Evolutionary conservation across 2,113 vertebrate genomes (phyloP), one percentile per base, ranked within the genome.

Genomic region (Barbus barbus): DNA sequence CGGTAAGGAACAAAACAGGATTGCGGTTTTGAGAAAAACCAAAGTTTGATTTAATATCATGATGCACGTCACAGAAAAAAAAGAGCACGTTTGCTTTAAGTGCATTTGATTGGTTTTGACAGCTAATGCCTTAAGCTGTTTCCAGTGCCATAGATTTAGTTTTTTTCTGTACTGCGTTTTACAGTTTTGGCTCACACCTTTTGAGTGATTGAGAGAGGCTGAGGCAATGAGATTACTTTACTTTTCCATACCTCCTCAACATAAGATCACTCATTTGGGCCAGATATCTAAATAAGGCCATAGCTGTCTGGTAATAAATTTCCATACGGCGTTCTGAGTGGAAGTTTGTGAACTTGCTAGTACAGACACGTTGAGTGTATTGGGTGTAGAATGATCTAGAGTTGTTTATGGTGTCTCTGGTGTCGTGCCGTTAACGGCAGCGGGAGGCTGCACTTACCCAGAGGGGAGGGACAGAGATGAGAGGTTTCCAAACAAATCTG

Each of bases 31-130:
- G 9, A 22, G 4, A 74, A n/a, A n/a, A n/a, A n/a, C n/a, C n/a
- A 24, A 74, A 33, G 38, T 48, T 24, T 26, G 26, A 11, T 53
- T 51, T 76, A 33, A 56, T 14, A 33, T 31, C 9, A 22, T 22
- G 16, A 56, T 33, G 48, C 48, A 56, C 26, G 2, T 61, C 11
- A 18, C n/a, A 5, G 11, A 51, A 9, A 22, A n/a, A 38, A 78
- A 41, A 60, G 0, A 22, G 72, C 79, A 48, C 7, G 24, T 41
- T 74, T 26, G 31, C 13, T 18, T 78, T 28, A 69, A 80, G 16
- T 28, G 18, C 26, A 53, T 83, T 75, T 83, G 20, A 56, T n/a
- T 83, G 76, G 76, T 41, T 83, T 51, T 24, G 36, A 61, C 60
- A 72, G 36, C 58, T 61, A 36, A 60, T 51, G 75, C 65, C 24